A percentile compares a stretch with the other conserved stretches of the same genome.
Evolutionary conservation across 2,888 invertebrate genomes (phyloP).

Genomic region (Andrena chrysosceles): DNA sequence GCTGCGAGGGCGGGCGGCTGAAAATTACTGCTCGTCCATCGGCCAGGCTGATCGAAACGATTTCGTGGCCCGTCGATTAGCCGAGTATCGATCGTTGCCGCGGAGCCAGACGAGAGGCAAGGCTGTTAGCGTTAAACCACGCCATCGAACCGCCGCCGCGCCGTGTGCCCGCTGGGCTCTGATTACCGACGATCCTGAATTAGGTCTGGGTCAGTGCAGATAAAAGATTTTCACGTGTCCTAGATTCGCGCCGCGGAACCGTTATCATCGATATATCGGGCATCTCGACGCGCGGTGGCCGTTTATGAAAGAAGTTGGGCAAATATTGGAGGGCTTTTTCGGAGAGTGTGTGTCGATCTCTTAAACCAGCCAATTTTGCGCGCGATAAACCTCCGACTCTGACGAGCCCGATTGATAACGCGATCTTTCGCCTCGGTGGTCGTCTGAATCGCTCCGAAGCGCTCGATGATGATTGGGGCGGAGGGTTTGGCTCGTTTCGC

Average conservation of each 20-base stretch:
- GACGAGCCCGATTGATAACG: background rate
- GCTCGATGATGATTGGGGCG: background rate
- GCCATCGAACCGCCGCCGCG: conserved; percentile 25
- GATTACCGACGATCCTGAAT: conserved; percentile 56
- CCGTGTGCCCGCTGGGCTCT: conserved; percentile 35
- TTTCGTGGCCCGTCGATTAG: conserved; percentile 46
- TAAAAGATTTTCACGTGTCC: conserved; percentile 61
- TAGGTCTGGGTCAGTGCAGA: conserved; percentile 63
- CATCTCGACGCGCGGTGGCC: conserved; percentile 19
- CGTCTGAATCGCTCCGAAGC: background rate
- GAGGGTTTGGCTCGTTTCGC: no score
- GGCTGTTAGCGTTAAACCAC: conserved; percentile 35
- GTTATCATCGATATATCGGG: conserved; percentile 38
- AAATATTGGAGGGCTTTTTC: conserved; percentile 2
- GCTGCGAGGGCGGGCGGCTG: conserved; percentile 15
- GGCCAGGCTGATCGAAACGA: conserved; percentile 48
- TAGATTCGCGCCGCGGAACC: conserved; percentile 28
- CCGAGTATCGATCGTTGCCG: conserved; percentile 46
- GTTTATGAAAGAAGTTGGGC: conserved; percentile 22
- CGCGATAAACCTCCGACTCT: background rate
- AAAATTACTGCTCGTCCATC: conserved; percentile 58
- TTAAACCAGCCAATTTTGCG: background rate
- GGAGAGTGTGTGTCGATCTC: conserved; percentile 12
- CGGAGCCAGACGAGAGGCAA: background rate
- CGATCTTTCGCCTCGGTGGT: background rate